These are phyloP conservation scores for Phorcus lineatus DNA, from an alignment of 2,888 invertebrate species.

Conservation along the genomic window DNA sequence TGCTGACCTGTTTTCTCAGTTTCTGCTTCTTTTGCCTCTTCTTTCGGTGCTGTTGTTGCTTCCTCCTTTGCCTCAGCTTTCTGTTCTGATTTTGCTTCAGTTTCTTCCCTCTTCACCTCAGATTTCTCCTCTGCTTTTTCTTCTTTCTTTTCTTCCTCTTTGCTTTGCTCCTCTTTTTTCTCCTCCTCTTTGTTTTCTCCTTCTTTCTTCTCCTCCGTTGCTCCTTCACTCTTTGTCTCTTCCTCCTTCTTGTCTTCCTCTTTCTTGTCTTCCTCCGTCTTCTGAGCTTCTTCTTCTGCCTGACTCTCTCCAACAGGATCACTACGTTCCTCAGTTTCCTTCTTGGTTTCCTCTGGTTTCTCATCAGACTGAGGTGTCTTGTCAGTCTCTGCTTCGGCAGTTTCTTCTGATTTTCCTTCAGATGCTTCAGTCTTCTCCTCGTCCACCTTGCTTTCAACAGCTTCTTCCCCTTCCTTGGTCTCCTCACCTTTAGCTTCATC, in stretches of 20 bases:
- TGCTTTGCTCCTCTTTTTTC: background rate
- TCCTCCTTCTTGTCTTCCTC: slow-evolving; percentile 30
- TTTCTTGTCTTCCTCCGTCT: slow-evolving; percentile 31
- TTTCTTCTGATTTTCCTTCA: slow-evolving; percentile 1
- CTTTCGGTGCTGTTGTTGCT: background rate
- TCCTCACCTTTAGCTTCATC: slow-evolving; percentile 36
- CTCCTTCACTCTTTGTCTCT: slow-evolving; percentile 14
- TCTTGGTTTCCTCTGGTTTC: slow-evolving; percentile 19
- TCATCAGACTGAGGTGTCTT: background rate
- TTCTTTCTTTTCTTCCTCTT: background rate
- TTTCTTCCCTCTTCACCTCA: slow-evolving; percentile 2
- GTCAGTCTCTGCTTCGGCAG: background rate
- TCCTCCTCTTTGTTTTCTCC: slow-evolving; percentile 21
- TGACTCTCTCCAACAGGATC: slow-evolving; percentile 22
- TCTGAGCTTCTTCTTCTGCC: slow-evolving; percentile 31
- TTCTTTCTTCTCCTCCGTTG: slow-evolving; percentile 22
- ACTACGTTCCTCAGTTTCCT: slow-evolving; percentile 17
- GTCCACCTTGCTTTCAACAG: background rate
- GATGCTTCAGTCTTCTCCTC: slow-evolving; percentile 22
- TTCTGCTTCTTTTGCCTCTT: background rate
- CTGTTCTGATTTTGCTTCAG: background rate
- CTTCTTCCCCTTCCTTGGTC: slow-evolving; percentile 33
- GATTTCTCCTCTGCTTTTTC: slow-evolving; percentile 11
- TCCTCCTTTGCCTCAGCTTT: background rate
- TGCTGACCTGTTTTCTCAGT: background rate